Conservation (phyloP, 2,888 invertebrate species). For the Apotomis turbidana region DNA sequence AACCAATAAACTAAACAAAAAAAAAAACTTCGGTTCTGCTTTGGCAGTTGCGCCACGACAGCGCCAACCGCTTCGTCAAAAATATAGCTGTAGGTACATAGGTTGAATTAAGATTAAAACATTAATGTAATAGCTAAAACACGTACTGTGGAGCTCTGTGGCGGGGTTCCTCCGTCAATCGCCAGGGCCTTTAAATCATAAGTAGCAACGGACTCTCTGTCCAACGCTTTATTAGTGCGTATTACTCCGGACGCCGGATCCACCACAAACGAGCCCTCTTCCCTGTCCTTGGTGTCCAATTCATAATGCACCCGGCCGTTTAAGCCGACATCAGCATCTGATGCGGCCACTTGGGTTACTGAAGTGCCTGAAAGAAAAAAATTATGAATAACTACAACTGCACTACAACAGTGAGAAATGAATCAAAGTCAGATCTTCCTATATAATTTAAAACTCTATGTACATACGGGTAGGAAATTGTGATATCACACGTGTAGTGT, state of each 20-base stretch:
- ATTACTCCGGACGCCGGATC: slow-evolving; percentile 97
- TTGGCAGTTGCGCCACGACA: too few relatives aligned
- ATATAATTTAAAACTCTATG: too few relatives aligned
- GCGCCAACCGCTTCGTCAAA: too few relatives aligned
- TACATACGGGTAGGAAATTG: too few relatives aligned
- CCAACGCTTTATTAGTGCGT: slow-evolving; percentile 93
- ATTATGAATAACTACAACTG: neutral
- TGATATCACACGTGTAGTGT: too few relatives aligned
- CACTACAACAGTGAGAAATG: too few relatives aligned
- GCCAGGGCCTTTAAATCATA: slow-evolving; percentile 95
- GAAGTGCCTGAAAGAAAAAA: slow-evolving; percentile 83
- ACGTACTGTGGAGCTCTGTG: slow-evolving; percentile 85
- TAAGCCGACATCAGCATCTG: slow-evolving; percentile 92
- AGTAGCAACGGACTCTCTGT: slow-evolving; percentile 93
- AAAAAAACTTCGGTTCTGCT: too few relatives aligned
- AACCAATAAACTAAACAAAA: too few relatives aligned
- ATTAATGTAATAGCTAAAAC: neutral
- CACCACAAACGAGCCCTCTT: slow-evolving; percentile 95
- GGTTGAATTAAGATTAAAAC: too few relatives aligned
- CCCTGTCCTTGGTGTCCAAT: slow-evolving; percentile 88
- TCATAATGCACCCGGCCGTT: slow-evolving; percentile 94
- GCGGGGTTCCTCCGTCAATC: slow-evolving; percentile 94
- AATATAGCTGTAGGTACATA: too few relatives aligned
- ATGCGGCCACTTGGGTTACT: slow-evolving; percentile 90
- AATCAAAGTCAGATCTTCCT: too few relatives aligned